Evolutionary conservation across 2,797 vertebrate genomes (phyloP).

Genomic region (Halcyon smyrnensis): DNA sequence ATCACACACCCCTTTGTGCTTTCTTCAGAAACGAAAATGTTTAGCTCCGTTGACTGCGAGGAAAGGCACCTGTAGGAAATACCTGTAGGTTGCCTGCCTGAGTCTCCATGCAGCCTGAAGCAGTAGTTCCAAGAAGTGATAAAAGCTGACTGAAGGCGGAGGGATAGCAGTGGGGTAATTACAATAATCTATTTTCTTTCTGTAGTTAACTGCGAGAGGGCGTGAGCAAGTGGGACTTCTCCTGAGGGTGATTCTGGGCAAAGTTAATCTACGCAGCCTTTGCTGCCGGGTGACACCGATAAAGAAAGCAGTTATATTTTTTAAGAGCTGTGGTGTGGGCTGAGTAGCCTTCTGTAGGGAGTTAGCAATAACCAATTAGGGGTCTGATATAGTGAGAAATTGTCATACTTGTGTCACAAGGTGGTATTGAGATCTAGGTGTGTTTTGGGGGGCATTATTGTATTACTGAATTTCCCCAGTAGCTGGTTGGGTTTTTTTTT

Average conservation of each 20-base stretch:
- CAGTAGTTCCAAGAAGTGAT: neutral
- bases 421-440: neutral
- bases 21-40: neutral
- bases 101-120: neutral
- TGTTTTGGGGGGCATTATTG: neutral
- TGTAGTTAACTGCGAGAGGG: neutral
- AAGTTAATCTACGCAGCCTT: neutral
- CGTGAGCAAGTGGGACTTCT: neutral
- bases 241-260: neutral
- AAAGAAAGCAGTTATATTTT: neutral
- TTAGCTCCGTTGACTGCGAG: neutral
- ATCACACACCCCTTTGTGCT: neutral
- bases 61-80: neutral
- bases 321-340: neutral
- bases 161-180: neutral
- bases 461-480: neutral
- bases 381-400: neutral
- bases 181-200: neutral
- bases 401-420: neutral
- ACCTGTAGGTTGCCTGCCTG: neutral
- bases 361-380: fast-evolving
- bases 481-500: neutral
- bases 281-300: fast-evolving
- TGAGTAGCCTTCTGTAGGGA: neutral
- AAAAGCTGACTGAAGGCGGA: neutral